Base-by-base conservation (phyloP, 64 coral and sea anemone species). In the Actinia equina region DNA sequence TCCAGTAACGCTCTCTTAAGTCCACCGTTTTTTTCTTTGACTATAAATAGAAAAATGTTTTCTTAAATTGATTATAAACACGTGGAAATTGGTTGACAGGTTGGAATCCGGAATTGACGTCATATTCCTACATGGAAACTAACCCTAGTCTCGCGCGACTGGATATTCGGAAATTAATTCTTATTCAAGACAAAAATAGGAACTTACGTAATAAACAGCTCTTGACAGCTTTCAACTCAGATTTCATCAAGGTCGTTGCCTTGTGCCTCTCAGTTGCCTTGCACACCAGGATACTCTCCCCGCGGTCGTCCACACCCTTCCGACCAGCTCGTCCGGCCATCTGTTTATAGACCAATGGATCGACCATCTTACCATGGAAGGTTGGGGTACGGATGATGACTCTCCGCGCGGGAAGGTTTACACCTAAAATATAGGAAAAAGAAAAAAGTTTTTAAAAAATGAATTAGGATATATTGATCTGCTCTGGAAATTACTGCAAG, bases 301-400 rank as follows among this genome's bases (percentile, higher is more conserved):
- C 97, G 22, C 53, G 86, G 14, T 93, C 91, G 52, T 99, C 97
- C 12, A 99, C 97, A 3, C 97, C 97, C 79, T 99, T 99, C n/a
- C 97, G 88, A 14, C 97, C 97, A 41, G 97, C 97, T 46, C 97
- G 97, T 42, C 97, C 97, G 23, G 97, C 93, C 97, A 99, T 99
- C 58, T 99, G 97, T 91, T 99, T 99, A 77, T 99, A 99, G 26
- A 99, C 87, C 62, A 99, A 84, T 5, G 88, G 82, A 56, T 99
- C 97, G 20, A 99, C 74, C 19, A 93, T 46, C 59, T 93, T 92
- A 15, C 97, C 97, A 71, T 99, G 91, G 84, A 99, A 99, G 80
- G 94, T 99, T 37, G 93, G 97, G 7, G 97, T 95, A n/a, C 97
- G 93, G 61, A 99, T 99, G 59, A 99, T 95, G 18, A 99, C 97